A percentile compares a stretch with the other conserved stretches of the same genome.
Conservation (phyloP, 2,797 vertebrate species). For the Girardinus metallicus region DNA sequence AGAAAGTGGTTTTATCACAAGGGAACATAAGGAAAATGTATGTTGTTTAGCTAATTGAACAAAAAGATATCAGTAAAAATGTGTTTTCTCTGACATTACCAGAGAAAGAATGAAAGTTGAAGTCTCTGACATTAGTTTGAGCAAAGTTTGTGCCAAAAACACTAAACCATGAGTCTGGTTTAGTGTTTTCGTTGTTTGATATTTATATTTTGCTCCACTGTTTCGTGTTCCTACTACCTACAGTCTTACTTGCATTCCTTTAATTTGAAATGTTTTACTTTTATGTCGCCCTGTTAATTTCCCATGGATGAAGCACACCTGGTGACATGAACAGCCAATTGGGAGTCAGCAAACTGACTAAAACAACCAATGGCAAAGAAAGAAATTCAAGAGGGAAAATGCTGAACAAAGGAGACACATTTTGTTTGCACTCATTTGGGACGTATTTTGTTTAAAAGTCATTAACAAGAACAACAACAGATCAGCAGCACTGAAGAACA, state of each 20-base stretch:
- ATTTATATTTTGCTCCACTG: neutral
- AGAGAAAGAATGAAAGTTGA: too few relatives aligned
- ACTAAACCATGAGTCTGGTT: neutral
- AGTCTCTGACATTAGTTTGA: neutral
- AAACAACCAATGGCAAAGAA: neutral
- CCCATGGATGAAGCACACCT: neutral
- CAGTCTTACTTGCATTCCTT: neutral
- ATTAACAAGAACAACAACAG: neutral
- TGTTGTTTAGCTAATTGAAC: neutral
- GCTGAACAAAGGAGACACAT: too few relatives aligned
- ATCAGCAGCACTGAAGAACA: neutral
- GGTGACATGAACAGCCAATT: neutral
- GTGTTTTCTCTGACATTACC: too few relatives aligned
- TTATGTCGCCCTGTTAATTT: neutral
- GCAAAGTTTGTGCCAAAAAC: neutral
- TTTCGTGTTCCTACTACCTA: neutral
- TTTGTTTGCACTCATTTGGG: neutral
- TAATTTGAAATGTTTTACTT: neutral
- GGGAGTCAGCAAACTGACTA: neutral
- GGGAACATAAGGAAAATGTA: neutral
- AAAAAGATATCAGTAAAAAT: neutral
- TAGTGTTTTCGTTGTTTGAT: neutral
- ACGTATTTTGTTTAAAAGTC: neutral
- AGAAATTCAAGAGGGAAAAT: neutral
- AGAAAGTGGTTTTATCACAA: neutral